Conservation (phyloP, 2,888 invertebrate species). For the Platerodrilus igneus region DNA sequence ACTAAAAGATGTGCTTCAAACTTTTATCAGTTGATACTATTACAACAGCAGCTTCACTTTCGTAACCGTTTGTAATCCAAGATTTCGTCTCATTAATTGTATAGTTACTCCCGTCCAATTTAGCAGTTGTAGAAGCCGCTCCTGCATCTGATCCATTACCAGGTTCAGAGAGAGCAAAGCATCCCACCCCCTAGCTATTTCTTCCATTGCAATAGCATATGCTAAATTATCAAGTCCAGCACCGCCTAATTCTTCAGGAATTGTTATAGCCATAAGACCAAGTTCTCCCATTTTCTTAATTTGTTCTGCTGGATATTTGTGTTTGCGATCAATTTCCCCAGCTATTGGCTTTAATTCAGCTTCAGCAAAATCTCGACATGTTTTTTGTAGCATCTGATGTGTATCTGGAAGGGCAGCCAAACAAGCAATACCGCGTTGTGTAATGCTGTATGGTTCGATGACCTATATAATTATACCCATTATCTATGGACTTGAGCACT, state of each 20-base stretch:
- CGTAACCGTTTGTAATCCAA: constrained; percentile 93
- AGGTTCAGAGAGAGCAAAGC: constrained; percentile 92
- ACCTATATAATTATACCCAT: too few relatives aligned
- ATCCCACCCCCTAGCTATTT: constrained; percentile 91
- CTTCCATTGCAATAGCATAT: constrained; percentile 91
- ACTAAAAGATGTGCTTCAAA: constrained; percentile 65
- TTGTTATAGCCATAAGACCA: constrained; percentile 80
- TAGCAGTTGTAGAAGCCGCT: constrained; percentile 88
- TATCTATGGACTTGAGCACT: too few relatives aligned
- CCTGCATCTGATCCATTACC: constrained; percentile 95
- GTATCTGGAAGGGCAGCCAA: constrained; percentile 76
- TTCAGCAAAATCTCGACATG: constrained; percentile 88
- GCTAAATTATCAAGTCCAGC: constrained; percentile 88
- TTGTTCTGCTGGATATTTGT: constrained; percentile 76
- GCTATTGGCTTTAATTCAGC: constrained; percentile 85
- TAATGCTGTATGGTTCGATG: too few relatives aligned
- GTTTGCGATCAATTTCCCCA: constrained; percentile 76
- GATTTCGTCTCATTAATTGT: constrained; percentile 83
- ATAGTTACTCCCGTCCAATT: constrained; percentile 63
- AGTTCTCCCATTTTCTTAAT: constrained; percentile 90
- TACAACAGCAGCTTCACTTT: constrained; percentile 76
- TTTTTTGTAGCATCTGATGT: constrained; percentile 86
- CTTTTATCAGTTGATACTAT: constrained; percentile 89
- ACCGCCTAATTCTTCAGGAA: constrained; percentile 81
- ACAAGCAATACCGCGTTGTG: constrained; percentile 63